phyloP scores from a whole-genome alignment of 2,113 vertebrate genomes.

The Solenodon paradoxus region DNA sequence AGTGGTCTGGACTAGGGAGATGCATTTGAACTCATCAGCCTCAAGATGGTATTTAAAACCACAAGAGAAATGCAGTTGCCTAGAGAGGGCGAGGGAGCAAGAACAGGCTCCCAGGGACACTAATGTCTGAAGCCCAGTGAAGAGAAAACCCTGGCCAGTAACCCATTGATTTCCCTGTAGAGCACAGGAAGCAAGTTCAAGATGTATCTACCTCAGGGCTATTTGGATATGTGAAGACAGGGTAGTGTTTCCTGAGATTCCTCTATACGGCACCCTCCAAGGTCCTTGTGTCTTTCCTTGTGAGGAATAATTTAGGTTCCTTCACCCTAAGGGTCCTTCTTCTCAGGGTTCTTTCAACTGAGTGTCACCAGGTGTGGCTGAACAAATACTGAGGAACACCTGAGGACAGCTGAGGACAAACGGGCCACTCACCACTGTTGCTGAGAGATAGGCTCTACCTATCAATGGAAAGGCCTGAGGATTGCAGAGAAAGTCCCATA shows the following conservation, averaged over 20 bases:
- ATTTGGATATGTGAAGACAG: not conserved
- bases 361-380: not conserved
- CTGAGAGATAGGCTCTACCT: not conserved
- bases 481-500: not conserved
- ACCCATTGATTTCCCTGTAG: not conserved
- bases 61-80: not conserved
- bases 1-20: constrained; percentile 23
- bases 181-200: not conserved
- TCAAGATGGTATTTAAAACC: constrained; percentile 48
- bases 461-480: not conserved
- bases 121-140: not conserved
- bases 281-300: not conserved
- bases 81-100: not conserved
- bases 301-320: not conserved
- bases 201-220: not conserved
- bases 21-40: not conserved
- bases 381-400: not conserved
- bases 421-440: not conserved
- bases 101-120: not conserved
- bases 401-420: not conserved
- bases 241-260: too few species aligned
- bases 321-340: not conserved
- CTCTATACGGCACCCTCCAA: not conserved
- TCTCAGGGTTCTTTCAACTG: not conserved
- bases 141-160: not conserved